These are phyloP conservation scores for Peromyscus nudipes DNA, from an alignment of 2,797 vertebrate species.

Conservation along the genomic window DNA sequence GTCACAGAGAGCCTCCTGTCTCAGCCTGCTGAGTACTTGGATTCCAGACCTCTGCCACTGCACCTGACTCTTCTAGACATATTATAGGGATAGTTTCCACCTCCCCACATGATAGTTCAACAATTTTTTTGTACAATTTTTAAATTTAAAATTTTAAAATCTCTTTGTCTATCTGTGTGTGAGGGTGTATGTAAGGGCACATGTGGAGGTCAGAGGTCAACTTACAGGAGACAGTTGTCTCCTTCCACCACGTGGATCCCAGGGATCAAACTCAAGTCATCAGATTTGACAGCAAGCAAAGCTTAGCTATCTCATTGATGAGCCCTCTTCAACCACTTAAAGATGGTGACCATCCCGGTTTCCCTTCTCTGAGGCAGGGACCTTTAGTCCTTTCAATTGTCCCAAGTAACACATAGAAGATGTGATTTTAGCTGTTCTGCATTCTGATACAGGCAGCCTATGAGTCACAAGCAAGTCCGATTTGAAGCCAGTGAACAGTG, in stretches of 20 bases:
- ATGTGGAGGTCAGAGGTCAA: neutral
- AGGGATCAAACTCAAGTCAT: neutral
- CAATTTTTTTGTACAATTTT: neutral
- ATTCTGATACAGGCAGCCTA: neutral
- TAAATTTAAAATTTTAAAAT: neutral
- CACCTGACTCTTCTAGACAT: neutral
- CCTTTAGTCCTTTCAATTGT: neutral
- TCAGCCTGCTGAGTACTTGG: neutral
- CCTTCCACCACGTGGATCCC: neutral
- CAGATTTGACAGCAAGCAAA: neutral
- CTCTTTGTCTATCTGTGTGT: neutral
- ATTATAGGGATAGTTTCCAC: neutral
- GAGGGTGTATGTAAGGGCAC: neutral
- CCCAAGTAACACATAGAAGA: neutral
- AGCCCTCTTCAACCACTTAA: neutral
- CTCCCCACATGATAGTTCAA: neutral
- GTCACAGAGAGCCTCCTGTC: neutral
- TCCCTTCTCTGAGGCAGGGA: neutral
- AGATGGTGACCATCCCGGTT: neutral
- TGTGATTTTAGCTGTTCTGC: neutral
- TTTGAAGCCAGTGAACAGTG: neutral
- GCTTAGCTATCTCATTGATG: neutral
- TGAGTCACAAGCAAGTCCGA: neutral
- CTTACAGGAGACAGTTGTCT: neutral
- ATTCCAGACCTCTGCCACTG: neutral